Evolutionary conservation across 2,797 vertebrate genomes (phyloP).

Genomic region (Psittacula echo): DNA sequence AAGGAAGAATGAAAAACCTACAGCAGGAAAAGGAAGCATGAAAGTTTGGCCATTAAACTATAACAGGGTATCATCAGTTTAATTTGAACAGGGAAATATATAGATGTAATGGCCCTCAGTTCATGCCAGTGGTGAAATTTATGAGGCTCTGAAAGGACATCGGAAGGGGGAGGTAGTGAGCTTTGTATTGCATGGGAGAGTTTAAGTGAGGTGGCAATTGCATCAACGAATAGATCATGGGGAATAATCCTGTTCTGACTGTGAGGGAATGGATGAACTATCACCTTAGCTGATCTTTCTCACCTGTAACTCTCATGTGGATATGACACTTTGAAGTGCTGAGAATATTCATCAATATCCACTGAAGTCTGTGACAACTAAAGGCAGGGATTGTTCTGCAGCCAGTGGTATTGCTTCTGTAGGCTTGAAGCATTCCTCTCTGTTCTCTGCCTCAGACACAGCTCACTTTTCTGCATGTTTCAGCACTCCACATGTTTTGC

Average conservation of each 20-base stretch:
- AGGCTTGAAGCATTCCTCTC: neutral
- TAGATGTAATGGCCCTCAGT: neutral
- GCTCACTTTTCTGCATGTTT: conserved; percentile 9
- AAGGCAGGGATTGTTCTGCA: neutral
- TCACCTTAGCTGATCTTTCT: neutral
- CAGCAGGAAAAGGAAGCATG: neutral
- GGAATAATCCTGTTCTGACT: neutral
- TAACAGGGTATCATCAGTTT: neutral
- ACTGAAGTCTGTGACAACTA: neutral
- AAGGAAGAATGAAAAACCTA: neutral
- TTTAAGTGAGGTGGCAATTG: neutral
- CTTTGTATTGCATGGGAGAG: neutral
- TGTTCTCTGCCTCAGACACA: conserved; percentile 1
- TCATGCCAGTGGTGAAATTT: neutral
- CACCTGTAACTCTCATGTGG: neutral
- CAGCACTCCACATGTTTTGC: neutral
- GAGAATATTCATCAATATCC: neutral
- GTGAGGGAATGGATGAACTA: neutral
- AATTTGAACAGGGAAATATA: neutral
- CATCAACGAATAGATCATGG: neutral
- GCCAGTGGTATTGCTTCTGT: neutral
- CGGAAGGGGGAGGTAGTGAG: neutral
- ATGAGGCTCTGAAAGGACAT: neutral
- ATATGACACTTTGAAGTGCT: neutral
- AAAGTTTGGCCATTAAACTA: neutral